Base-by-base conservation (phyloP, 1,140 invertebrate species). In the Megathymus violae region DNA sequence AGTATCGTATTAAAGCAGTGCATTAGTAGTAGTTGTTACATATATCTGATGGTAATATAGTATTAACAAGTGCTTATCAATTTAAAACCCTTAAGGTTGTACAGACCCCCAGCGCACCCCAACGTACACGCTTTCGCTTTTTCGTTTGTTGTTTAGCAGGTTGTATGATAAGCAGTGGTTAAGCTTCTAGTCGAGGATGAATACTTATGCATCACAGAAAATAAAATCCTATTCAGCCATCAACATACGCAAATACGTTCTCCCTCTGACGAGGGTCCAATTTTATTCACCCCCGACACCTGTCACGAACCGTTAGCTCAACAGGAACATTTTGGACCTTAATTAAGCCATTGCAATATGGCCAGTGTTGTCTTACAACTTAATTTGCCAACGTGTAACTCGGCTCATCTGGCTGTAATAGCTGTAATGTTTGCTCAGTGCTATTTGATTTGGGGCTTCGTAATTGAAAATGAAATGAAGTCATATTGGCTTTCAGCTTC, bases 181-280 rank as follows among this genome's bases (percentile, higher is more conserved):
- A n/a, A n/a, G n/a, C n/a, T n/a, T n/a, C n/a, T n/a, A n/a, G n/a
- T n/a, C n/a, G n/a, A n/a, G n/a, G n/a, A n/a, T n/a, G 19, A 5
- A 2, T 22, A 22, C 19, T 22, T 22, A 22, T n/a, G n/a, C n/a
- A 22, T 22, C 2, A 5, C 5, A 22, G 19, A 22, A 5, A 5
- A 22, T 22, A 22, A 22, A 31, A 34, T 48, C 27, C 3, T 31
- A 31, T 31, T 9, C 27, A 4, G 27, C 4, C 27, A 31, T 31
- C 27, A 14, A 41, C 13, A 25, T 46, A 46, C 22, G 43, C 43
- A 46, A 46, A 46, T 46, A 46, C 46, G 56, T 64, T 47, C 43
- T 25, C 64, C 44, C 48, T 50, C 13, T 69, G 73, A 76, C 58
- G 70, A 69, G 67, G 73, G 73, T 76, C 36, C 56, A 25, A 63